Evolutionary conservation across 1,140 invertebrate species (phyloP), one percentile per base, ranked within the genome.

Genomic region (Tribolium madens): DNA sequence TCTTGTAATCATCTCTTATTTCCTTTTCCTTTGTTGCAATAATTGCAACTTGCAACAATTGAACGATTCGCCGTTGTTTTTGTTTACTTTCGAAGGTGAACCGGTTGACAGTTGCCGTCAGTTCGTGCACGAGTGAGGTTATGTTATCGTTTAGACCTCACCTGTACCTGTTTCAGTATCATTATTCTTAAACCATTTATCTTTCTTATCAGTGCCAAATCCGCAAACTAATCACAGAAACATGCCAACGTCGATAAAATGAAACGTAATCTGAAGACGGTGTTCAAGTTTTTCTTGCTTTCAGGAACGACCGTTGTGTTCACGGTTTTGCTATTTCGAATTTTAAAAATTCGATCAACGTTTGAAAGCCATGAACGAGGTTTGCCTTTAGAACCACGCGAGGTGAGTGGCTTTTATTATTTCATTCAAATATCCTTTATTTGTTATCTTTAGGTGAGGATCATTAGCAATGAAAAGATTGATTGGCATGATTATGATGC

Each of bases 401-500:
- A 75, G 42, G 31, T 48, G 13, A 46, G 21, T 47, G 36, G 6
- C 7, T 10, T 12, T 14, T 75, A 10, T 47, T 4, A 14, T 14
- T 74, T 12, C 6, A 12, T 18, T 77, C n/a, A 76, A 15, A 47
- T 12, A 72, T 21, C 6, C 6, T 50, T 14, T 47, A 47, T 12
- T 50, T 17, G 13, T 7, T 15, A 15, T 10, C 48, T 15, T 15
- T 14, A 64, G 57, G 57, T 64, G 7, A 64, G 15, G 50, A 53
- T 80, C 9, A 57, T 77, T 3, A 76, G 81, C 69, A 85, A 84
- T 75, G 84, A 89, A 82, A 91, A 91, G 87, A 91, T 91, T 76
- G 96, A 97, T 83, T 97, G 96, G 96, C 95, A 97, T 84, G 90
- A 97, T 85, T 93, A 95, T 82, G 87, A 89, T 46, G 86, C 88